These are phyloP conservation scores for Columba janthina DNA, from an alignment of 2,113 vertebrate species.

Conservation along the genomic window DNA sequence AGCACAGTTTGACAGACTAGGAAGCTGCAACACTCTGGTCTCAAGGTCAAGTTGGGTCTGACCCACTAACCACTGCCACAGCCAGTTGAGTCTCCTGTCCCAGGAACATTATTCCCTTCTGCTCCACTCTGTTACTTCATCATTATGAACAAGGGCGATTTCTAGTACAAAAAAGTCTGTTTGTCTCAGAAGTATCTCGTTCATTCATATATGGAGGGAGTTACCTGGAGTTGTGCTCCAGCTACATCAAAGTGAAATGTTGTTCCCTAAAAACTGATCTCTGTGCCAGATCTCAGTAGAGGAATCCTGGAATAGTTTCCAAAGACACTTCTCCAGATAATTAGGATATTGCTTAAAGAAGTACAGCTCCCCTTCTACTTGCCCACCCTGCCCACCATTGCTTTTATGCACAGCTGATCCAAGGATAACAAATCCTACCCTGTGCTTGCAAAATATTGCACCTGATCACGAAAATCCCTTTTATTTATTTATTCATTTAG, in stretches of 20 bases:
- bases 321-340: background rate
- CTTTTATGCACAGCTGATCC: background rate
- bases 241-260: accelerated
- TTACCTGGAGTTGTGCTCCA: background rate
- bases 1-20: background rate
- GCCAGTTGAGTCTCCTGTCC: background rate
- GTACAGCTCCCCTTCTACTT: background rate
- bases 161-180: background rate
- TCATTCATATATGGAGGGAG: background rate
- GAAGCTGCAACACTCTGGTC: background rate
- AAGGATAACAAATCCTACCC: background rate
- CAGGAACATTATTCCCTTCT: background rate
- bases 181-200: background rate
- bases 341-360: background rate
- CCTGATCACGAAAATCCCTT: background rate
- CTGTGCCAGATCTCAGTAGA: background rate
- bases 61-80: background rate
- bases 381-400: background rate
- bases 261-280: background rate
- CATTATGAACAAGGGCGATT: background rate
- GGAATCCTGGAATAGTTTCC: background rate
- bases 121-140: background rate
- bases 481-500: too few relatives aligned
- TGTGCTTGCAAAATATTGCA: background rate
- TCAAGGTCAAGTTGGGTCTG: background rate